Conservation (phyloP, 1,140 invertebrate genomes). For the Drosophila pachea region DNA sequence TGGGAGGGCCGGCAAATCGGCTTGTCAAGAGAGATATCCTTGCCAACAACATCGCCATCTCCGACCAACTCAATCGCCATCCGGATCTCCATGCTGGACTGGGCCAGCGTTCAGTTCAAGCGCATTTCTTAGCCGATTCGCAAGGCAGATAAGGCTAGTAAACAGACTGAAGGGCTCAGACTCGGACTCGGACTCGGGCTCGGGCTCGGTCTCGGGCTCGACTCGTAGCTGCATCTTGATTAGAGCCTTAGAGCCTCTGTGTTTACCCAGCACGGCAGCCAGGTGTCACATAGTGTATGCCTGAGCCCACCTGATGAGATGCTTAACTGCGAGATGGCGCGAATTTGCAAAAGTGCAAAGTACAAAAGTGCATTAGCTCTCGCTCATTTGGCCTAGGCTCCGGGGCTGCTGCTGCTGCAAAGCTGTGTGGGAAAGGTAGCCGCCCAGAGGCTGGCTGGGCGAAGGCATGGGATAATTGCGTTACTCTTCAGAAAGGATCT, state of each 20-base stretch:
- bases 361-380: slow-evolving; percentile 21
- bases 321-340: slow-evolving; percentile 44
- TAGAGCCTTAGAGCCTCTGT: slow-evolving; percentile 14
- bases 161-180: slow-evolving; percentile 7
- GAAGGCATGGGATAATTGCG: too few relatives aligned
- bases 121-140: slow-evolving; percentile 38
- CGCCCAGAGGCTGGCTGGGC: too few relatives aligned
- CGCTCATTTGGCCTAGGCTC: background rate
- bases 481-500: too few relatives aligned
- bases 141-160: slow-evolving; percentile 6
- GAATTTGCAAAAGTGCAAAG: slow-evolving; percentile 23
- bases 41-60: slow-evolving; percentile 15
- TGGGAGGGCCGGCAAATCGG: slow-evolving; percentile 32
- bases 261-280: slow-evolving; percentile 27
- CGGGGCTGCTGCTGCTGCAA: slow-evolving; percentile 5
- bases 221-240: slow-evolving; percentile 36
- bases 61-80: slow-evolving; percentile 3
- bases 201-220: background rate
- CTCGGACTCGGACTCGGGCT: too few relatives aligned
- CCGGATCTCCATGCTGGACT: background rate
- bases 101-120: slow-evolving; percentile 24
- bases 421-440: slow-evolving; percentile 15
- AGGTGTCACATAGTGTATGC: slow-evolving; percentile 14
- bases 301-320: slow-evolving; percentile 36
- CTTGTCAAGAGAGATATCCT: background rate